Conservation (phyloP, 2,888 invertebrate species). For the Diaphora mendica region DNA sequence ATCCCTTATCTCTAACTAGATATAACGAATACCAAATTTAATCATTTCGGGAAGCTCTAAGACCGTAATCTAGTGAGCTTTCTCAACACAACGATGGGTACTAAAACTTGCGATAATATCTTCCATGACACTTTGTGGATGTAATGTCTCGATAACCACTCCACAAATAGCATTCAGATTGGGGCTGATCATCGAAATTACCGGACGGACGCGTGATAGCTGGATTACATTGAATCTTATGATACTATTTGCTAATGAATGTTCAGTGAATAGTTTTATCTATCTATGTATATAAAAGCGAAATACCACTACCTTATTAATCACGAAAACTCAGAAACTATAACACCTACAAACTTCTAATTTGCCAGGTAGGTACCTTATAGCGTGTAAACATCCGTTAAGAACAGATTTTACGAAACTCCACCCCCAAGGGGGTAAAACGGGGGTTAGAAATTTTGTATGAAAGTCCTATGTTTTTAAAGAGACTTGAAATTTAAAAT, state of each 20-base stretch:
- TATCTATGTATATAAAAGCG: no score
- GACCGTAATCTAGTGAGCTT: constrained; percentile 41
- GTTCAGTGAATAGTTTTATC: constrained; percentile 1
- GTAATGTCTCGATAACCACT: constrained; percentile 51
- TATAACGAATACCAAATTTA: constrained; percentile 13
- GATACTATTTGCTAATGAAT: background rate
- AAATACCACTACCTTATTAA: no score
- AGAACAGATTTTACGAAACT: no score
- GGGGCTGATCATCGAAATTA: constrained; percentile 36
- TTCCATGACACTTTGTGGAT: constrained; percentile 48
- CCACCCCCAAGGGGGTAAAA: no score
- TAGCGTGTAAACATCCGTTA: no score
- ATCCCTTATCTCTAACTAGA: background rate
- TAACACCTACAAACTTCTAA: no score
- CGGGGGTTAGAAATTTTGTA: no score
- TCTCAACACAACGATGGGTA: constrained; percentile 45
- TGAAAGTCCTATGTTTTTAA: no score
- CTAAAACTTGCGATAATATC: constrained; percentile 54
- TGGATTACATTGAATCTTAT: constrained; percentile 1
- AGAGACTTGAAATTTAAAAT: no score
- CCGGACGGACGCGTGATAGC: constrained; percentile 18
- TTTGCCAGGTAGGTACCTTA: no score
- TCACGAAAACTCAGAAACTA: no score
- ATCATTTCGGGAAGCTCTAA: constrained; percentile 22
- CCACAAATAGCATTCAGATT: constrained; percentile 41